Evolutionary conservation across 2,113 vertebrate genomes (phyloP).

Genomic region (Apistogramma diplotaenia): DNA sequence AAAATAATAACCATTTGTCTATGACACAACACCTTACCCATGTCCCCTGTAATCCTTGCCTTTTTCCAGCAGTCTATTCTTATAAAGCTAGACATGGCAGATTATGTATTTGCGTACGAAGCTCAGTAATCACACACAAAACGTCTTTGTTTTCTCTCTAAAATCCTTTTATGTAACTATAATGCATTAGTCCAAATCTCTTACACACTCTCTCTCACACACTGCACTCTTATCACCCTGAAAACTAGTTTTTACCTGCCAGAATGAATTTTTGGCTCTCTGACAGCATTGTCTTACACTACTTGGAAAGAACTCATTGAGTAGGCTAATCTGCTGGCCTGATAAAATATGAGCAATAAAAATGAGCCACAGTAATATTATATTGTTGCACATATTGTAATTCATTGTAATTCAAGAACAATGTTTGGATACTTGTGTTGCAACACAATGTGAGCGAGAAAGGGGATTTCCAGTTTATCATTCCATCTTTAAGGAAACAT

Average conservation of each 20-base stretch:
- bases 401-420: constrained; percentile 24
- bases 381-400: neutral
- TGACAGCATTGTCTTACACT: neutral
- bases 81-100: constrained; percentile 7
- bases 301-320: constrained; percentile 31
- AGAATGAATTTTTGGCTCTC: constrained; percentile 33
- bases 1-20: neutral
- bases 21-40: neutral
- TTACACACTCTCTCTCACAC: neutral
- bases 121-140: constrained; percentile 36
- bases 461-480: constrained; percentile 29
- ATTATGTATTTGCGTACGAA: constrained; percentile 31
- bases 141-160: constrained; percentile 33
- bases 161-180: constrained; percentile 56
- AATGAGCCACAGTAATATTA: constrained; percentile 1
- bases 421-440: constrained; percentile 5
- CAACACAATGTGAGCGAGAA: neutral
- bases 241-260: constrained; percentile 31
- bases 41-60: constrained; percentile 7
- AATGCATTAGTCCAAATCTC: constrained; percentile 22
- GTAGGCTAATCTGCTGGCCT: neutral
- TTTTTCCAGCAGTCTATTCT: constrained; percentile 15
- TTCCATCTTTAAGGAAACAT: neutral
- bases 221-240: neutral
- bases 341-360: constrained; percentile 20